Conservation (phyloP, 2,113 vertebrate genomes). For the Vulpes ferrilata region DNA sequence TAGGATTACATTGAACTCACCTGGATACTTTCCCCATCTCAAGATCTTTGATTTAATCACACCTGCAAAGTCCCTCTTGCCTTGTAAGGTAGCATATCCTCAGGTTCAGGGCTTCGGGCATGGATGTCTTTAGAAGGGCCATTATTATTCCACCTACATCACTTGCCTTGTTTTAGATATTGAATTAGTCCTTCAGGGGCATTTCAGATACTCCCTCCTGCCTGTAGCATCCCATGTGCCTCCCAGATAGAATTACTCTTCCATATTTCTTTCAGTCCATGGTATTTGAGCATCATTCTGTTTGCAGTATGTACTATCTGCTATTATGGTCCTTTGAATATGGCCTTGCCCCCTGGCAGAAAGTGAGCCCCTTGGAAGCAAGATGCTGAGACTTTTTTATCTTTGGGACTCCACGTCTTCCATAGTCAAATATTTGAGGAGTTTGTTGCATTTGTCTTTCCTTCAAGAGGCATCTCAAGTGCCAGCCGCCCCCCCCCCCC, state of each 20-base stretch:
- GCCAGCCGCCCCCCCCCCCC: accelerated
- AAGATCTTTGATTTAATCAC: background rate
- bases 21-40: background rate
- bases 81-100: background rate
- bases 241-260: background rate
- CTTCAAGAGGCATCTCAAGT: background rate
- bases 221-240: background rate
- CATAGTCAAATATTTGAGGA: background rate
- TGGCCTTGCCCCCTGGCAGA: background rate
- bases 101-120: background rate
- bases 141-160: background rate
- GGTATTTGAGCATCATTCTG: background rate
- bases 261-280: background rate
- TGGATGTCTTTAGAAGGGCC: background rate
- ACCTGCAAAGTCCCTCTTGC: background rate
- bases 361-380: background rate
- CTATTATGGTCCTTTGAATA: background rate
- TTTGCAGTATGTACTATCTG: background rate
- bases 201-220: background rate
- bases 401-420: background rate
- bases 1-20: background rate
- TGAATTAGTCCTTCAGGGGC: background rate
- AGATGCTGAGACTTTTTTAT: background rate
- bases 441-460: background rate
- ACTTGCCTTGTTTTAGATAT: background rate